Base-by-base conservation (phyloP, 2,797 vertebrate species). In the Peromyscus melanophrys region DNA sequence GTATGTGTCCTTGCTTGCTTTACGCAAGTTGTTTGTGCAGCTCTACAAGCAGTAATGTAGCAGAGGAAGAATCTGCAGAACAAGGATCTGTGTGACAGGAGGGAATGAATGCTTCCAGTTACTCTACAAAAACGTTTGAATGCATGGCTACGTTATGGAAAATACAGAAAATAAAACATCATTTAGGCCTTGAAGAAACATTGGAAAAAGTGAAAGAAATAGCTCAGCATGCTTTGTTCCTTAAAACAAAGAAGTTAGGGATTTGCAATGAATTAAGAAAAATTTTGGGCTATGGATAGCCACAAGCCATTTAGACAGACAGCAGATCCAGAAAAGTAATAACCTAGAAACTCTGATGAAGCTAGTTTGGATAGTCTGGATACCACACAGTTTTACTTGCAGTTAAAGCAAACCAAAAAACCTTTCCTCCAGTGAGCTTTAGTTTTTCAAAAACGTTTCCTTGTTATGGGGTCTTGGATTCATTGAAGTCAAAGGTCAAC, bases 241-340 rank as follows among this genome's bases (percentile, higher is more conserved):
- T 94, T 97, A 91, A 95, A 96, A 85, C 71, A 93, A n/a, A 93
- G 31, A 96, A 76, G 55, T 95, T 96, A 88, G 43, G 40, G n/a
- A 92, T 81, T 93, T 93, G n/a, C 43, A 95, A 34, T 86, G 55
- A 95, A 59, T 91, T 89, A 69, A 94, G 19, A 88, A 71, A 92
- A 93, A 81, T 19, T 85, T 49, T 84, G 78, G 59, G 13, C 10
- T 94, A 78, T 73, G 59, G 34, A 87, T 65, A 96, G 31, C 63
- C 69, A 76, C 73, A 96, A 80, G 73, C 75, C 49, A 40, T 27
- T 17, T 31, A 89, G 76, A 89, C 6, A 96, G 85, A 77, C 57
- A 34, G 78, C 52, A 87, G 40, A 78, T 90, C 81, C 40, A 94
- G 46, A 96, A 95, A 78, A 76, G 93, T 25, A 34, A 31, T 85